A percentile compares a stretch with the other conserved stretches of the same genome.
phyloP scores from a whole-genome alignment of 2,888 invertebrate genomes.

The Andrena chrysosceles region DNA sequence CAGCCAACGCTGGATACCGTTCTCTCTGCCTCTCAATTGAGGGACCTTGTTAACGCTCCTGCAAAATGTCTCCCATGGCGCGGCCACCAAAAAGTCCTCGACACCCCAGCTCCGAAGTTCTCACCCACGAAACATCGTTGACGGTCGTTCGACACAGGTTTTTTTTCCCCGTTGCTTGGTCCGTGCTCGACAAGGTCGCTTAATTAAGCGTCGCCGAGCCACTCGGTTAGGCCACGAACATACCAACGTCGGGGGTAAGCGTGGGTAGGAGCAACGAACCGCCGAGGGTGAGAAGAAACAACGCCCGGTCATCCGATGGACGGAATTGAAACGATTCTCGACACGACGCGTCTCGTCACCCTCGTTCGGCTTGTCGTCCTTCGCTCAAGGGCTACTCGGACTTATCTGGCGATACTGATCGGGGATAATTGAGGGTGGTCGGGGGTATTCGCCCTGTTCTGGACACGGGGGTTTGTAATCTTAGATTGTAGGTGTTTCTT shows the following conservation, averaged over 20 bases:
- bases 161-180: constrained; percentile 5
- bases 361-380: not conserved
- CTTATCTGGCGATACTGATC: constrained; percentile 20
- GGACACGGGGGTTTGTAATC: constrained; percentile 31
- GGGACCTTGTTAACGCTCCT: no score
- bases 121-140: constrained; percentile 26
- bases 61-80: not conserved
- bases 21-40: no score
- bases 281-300: constrained; percentile 6
- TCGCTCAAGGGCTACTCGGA: constrained; percentile 11
- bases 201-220: constrained; percentile 33
- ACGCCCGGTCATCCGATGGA: not conserved
- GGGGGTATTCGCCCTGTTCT: not conserved
- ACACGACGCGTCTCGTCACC: not conserved
- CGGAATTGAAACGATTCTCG: no score
- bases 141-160: constrained; percentile 17
- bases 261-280: constrained; percentile 11
- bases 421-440: constrained; percentile 3
- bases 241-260: constrained; percentile 1
- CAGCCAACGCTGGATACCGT: not conserved
- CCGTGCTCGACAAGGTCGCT: constrained; percentile 28
- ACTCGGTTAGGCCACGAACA: not conserved
- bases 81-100: constrained; percentile 12
- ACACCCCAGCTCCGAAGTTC: constrained; percentile 12
- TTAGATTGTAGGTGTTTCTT: not conserved